Percentiles rank a stretch among this genome's conserved stretches.
Conservation (phyloP, 2,113 vertebrate genomes). For the Setophaga coronata region DNA sequence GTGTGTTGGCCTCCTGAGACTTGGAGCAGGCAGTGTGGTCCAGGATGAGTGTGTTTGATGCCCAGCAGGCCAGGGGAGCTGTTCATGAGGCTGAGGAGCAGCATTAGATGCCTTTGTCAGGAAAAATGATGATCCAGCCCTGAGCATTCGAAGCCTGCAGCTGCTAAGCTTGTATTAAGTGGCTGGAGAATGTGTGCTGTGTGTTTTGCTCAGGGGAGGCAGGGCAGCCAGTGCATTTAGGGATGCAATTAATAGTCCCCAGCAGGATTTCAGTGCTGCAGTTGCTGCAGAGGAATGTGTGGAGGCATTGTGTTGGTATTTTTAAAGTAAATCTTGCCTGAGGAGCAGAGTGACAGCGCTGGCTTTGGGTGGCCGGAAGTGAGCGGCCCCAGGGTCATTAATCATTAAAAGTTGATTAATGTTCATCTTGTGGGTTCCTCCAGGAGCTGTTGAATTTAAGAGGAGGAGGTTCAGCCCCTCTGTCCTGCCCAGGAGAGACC, state of each 20-base stretch:
- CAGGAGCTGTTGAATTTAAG: background rate
- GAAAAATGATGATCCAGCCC: background rate
- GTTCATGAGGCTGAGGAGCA: background rate
- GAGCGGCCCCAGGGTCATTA: background rate
- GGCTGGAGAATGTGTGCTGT: conserved; percentile 15
- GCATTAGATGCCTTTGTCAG: background rate
- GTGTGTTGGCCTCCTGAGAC: background rate
- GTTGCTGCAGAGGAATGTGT: conserved; percentile 45
- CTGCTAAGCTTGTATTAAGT: conserved; percentile 58
- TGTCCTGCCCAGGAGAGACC: background rate
- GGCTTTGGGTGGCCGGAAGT: background rate
- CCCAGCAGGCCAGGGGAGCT: background rate
- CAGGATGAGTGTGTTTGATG: background rate
- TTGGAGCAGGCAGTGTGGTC: background rate
- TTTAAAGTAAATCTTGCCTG: conserved; percentile 63
- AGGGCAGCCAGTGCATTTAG: background rate
- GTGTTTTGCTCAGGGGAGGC: background rate
- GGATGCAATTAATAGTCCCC: background rate
- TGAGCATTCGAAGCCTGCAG: conserved; percentile 28
- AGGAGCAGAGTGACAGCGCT: background rate
- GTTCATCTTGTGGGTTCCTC: background rate
- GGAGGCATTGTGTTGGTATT: conserved; percentile 61
- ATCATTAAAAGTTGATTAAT: background rate
- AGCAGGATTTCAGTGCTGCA: background rate
- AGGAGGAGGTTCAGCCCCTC: background rate